Conservation (phyloP, 2,888 invertebrate species). For the Pandemis heparana region DNA sequence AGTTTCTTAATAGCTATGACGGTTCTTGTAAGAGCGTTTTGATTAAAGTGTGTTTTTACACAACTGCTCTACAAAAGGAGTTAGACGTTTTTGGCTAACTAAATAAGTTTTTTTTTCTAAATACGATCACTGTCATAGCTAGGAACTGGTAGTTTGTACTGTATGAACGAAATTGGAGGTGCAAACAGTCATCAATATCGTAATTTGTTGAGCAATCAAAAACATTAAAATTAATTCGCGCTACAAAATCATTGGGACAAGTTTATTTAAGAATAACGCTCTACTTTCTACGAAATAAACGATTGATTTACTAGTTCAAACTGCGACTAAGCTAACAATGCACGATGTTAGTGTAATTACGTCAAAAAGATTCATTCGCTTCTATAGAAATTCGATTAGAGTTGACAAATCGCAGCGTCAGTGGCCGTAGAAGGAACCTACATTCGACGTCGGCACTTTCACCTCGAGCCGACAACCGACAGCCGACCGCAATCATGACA, state of each 20-base stretch:
- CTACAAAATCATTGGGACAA: slow-evolving; percentile 11
- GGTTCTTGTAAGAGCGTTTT: no score
- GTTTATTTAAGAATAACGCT: neutral
- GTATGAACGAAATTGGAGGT: no score
- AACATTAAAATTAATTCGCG: neutral
- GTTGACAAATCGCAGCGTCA: slow-evolving; percentile 64
- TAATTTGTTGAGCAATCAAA: neutral
- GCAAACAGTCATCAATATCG: no score
- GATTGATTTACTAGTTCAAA: slow-evolving; percentile 12
- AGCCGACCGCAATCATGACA: slow-evolving; percentile 26
- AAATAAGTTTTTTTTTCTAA: no score
- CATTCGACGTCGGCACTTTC: slow-evolving; percentile 70
- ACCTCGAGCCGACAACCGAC: slow-evolving; percentile 48
- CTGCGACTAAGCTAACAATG: slow-evolving; percentile 18
- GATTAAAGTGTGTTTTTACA: no score
- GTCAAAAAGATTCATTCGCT: slow-evolving; percentile 28
- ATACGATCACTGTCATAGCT: no score
- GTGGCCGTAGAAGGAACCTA: slow-evolving; percentile 55
- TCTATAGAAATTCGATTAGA: slow-evolving; percentile 64
- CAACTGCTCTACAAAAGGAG: no score
- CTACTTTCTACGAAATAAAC: slow-evolving; percentile 17
- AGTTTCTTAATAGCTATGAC: no score
- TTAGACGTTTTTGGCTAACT: no score
- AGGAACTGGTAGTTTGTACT: no score
- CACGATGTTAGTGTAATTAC: slow-evolving; percentile 26